A percentile compares a stretch with the other conserved stretches of the same genome.
Evolutionary conservation across 2,113 vertebrate species (phyloP).

Genomic region (Lanius ludovicianus): DNA sequence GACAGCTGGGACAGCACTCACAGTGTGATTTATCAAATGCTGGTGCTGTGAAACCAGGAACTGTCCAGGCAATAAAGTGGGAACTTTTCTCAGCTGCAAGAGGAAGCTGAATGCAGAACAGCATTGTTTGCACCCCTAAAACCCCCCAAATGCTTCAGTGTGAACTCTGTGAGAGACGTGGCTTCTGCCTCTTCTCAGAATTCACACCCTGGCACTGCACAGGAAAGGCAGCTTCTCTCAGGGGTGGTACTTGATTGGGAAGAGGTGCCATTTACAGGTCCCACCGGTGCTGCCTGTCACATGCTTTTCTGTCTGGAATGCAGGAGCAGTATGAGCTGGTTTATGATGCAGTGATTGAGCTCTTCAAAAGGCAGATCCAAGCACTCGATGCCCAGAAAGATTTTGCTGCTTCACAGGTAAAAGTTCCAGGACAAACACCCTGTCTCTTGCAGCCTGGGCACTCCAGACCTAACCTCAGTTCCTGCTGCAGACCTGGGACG

Average conservation of each 20-base stretch:
- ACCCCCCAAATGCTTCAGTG: not conserved
- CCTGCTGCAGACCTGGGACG: not conserved
- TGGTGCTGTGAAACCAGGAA: not conserved
- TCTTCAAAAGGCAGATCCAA: slow-evolving; percentile 86
- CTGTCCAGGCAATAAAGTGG: slow-evolving; percentile 17
- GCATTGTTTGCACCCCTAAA: not conserved
- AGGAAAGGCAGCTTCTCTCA: not conserved
- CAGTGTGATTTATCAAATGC: accelerated
- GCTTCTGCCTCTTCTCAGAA: not conserved
- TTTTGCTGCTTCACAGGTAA: slow-evolving; percentile 65
- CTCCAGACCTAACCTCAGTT: not conserved
- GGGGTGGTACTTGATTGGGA: not conserved
- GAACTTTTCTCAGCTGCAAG: slow-evolving; percentile 1
- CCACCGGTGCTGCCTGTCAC: not conserved
- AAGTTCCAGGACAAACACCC: not conserved
- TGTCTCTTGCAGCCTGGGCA: not conserved
- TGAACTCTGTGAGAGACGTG: not conserved
- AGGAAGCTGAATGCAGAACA: slow-evolving; percentile 37
- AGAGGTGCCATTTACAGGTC: not conserved
- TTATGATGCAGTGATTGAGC: slow-evolving; percentile 81
- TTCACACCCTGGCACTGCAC: not conserved
- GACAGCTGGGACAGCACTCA: not conserved
- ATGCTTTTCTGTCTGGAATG: not conserved
- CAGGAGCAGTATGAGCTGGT: slow-evolving; percentile 96
- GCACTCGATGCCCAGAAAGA: not conserved